phyloP scores from a whole-genome alignment of 2,797 vertebrate genomes.

The Pseudopleuronectes americanus region DNA sequence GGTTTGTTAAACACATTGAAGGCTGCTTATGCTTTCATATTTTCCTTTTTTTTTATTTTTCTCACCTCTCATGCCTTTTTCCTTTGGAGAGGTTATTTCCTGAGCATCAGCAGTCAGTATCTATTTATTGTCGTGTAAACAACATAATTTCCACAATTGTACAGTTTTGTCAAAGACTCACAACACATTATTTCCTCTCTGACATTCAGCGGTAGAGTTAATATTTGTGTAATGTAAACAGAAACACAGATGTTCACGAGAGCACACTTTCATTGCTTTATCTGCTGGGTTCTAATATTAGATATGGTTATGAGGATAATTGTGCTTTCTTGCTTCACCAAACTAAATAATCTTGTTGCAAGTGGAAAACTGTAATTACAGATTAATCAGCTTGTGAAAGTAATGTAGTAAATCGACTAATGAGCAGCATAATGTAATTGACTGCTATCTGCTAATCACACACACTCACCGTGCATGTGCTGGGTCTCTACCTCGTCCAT shows the following conservation, averaged over 20 bases:
- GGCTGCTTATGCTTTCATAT: too few species aligned
- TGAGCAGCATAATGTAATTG: slow-evolving; percentile 7
- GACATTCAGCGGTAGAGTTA: neutral
- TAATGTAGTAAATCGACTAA: slow-evolving; percentile 21
- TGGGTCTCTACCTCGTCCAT: neutral
- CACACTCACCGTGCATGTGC: neutral
- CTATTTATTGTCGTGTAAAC: neutral
- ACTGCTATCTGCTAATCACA: neutral
- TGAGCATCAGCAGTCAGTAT: too few species aligned
- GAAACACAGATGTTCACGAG: neutral
- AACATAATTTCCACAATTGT: neutral
- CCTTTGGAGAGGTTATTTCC: too few species aligned
- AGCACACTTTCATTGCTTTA: neutral
- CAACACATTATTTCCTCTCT: neutral
- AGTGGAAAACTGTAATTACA: slow-evolving; percentile 8
- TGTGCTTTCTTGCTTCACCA: slow-evolving; percentile 18
- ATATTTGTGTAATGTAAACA: neutral
- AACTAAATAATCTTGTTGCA: slow-evolving; percentile 7
- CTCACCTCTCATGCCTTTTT: too few species aligned
- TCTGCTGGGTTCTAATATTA: neutral
- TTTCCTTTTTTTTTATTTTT: too few species aligned
- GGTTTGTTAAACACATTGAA: too few species aligned
- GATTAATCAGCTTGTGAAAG: slow-evolving; percentile 7
- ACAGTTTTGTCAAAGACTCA: neutral
- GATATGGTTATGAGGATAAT: slow-evolving; percentile 16